These are phyloP conservation scores for Pachypanchax playfairii DNA, from an alignment of 2,113 vertebrate genomes.

Conservation along the genomic window DNA sequence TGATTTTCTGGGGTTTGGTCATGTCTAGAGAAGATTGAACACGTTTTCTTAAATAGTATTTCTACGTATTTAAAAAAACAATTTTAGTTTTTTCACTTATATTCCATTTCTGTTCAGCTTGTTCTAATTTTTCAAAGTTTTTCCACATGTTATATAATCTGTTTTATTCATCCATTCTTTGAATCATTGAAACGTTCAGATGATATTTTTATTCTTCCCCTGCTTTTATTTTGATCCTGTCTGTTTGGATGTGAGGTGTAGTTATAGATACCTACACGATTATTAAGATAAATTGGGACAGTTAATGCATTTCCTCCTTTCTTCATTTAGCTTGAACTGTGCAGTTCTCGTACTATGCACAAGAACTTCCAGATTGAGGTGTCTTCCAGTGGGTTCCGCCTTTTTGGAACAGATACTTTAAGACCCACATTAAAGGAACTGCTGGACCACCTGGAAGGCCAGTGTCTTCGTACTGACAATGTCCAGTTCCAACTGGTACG, in stretches of 20 bases:
- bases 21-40: no score
- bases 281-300: background rate
- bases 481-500: slow-evolving; percentile 90
- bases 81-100: no score
- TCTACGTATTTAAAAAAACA: no score
- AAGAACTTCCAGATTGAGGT: slow-evolving; percentile 98
- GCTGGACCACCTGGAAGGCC: slow-evolving; percentile 90
- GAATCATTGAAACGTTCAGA: background rate
- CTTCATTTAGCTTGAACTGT: slow-evolving; percentile 54
- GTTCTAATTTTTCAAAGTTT: background rate
- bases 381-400: slow-evolving; percentile 77
- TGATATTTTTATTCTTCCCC: background rate
- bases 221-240: background rate
- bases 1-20: no score
- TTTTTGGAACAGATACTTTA: slow-evolving; percentile 84
- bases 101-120: no score
- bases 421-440: slow-evolving; percentile 85
- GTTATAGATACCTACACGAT: background rate
- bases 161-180: background rate
- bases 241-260: background rate
- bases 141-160: background rate
- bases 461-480: slow-evolving; percentile 91
- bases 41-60: no score
- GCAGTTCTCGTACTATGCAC: slow-evolving; percentile 73
- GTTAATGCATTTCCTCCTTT: background rate